phyloP scores from a whole-genome alignment of 1,140 invertebrate species.

The Pararge aegeria region DNA sequence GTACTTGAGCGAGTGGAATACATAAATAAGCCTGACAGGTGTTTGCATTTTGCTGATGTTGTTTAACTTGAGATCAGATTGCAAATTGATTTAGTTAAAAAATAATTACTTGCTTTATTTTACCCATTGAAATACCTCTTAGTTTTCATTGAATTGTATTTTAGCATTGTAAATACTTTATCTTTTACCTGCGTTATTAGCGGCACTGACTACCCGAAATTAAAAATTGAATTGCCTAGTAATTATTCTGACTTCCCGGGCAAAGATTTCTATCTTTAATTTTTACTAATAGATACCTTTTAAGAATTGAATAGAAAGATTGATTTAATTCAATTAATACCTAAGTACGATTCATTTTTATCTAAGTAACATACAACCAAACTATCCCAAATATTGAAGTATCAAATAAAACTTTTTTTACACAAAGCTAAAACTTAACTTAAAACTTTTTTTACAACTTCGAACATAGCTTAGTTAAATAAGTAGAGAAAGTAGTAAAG shows the following conservation, averaged over 20 bases:
- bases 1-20: constrained; percentile 6
- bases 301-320: no score
- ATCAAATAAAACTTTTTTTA: no score
- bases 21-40: constrained; percentile 16
- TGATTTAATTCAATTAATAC: no score
- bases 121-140: no score
- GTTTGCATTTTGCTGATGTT: constrained; percentile 9
- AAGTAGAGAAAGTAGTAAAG: constrained; percentile 26
- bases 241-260: neutral
- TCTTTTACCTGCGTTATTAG: neutral
- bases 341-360: neutral
- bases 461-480: no score
- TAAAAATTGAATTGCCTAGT: neutral
- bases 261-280: neutral
- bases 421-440: no score
- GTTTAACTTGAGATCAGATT: constrained; percentile 9
- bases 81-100: neutral
- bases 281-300: neutral
- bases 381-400: neutral
- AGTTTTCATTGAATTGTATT: no score
- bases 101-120: constrained; percentile 4
- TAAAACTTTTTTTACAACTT: no score
- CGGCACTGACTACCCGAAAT: neutral
- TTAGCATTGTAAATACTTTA: no score
- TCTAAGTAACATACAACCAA: neutral